A percentile compares a stretch with the other conserved stretches of the same genome.
Evolutionary conservation across 2,888 invertebrate species (phyloP).

Genomic region (Harpagoxenus sublaevis): DNA sequence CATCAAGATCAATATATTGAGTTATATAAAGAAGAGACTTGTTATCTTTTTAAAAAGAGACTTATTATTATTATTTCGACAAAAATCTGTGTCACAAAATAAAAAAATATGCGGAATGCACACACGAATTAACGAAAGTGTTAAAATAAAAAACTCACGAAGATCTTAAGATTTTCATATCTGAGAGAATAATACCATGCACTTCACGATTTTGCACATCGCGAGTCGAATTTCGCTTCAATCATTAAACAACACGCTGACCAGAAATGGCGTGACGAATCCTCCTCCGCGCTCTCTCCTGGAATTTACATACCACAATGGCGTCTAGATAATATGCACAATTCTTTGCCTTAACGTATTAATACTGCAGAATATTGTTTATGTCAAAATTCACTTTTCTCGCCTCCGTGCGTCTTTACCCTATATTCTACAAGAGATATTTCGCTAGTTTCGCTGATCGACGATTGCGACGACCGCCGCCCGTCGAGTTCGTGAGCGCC

Average conservation of each 20-base stretch:
- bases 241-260: not conserved
- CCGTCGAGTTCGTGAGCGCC: not conserved
- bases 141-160: not conserved
- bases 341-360: conserved; percentile 81
- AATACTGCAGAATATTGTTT: conserved; percentile 85
- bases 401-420: conserved; percentile 50
- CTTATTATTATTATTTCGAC: not conserved
- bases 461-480: conserved; percentile 37
- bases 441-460: conserved; percentile 63
- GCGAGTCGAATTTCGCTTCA: conserved; percentile 3
- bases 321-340: conserved; percentile 74
- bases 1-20: not conserved
- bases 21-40: not conserved
- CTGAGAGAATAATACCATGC: not conserved
- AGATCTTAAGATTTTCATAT: not conserved
- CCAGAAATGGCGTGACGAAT: conserved; percentile 26
- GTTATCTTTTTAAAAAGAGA: no score
- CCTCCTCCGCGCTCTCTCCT: conserved; percentile 47
- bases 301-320: conserved; percentile 65
- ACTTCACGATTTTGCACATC: conserved; percentile 33
- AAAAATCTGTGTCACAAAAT: not conserved
- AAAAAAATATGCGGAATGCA: not conserved
- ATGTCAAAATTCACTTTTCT: conserved; percentile 74
- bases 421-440: conserved; percentile 76
- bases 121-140: not conserved